phyloP scores from a whole-genome alignment of 2,888 invertebrate species.

The Acronicta psi region DNA sequence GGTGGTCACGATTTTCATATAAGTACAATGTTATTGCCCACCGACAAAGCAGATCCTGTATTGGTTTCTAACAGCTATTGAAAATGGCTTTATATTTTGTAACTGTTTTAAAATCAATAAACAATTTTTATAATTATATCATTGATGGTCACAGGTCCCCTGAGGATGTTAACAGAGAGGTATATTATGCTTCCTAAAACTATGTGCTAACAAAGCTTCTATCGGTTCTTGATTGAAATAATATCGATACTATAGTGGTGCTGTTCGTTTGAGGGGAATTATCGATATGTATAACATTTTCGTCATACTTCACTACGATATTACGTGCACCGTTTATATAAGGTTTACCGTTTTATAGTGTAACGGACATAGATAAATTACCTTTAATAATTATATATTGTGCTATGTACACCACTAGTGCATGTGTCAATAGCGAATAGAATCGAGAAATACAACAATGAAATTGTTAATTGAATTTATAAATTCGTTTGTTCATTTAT shows the following conservation, averaged over 20 bases:
- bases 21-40: slow-evolving; percentile 43
- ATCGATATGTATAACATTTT: slow-evolving; percentile 48
- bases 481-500: slow-evolving; percentile 24
- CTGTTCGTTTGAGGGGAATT: slow-evolving; percentile 36
- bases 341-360: slow-evolving; percentile 49
- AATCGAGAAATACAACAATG: slow-evolving; percentile 26
- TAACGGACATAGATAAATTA: slow-evolving; percentile 39
- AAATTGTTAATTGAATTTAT: slow-evolving; percentile 32
- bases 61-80: slow-evolving; percentile 24
- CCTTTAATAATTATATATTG: slow-evolving; percentile 34
- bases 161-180: slow-evolving; percentile 2
- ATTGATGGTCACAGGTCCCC: slow-evolving; percentile 19
- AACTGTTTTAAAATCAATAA: slow-evolving; percentile 9
- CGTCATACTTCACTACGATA: slow-evolving; percentile 51
- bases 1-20: slow-evolving; percentile 40
- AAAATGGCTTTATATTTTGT: slow-evolving; percentile 31
- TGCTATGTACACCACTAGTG: slow-evolving; percentile 39
- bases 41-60: slow-evolving; percentile 17
- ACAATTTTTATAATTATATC: slow-evolving; percentile 4
- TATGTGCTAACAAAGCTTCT: slow-evolving; percentile 16
- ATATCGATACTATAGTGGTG: slow-evolving; percentile 48
- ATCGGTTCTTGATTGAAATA: slow-evolving; percentile 32
- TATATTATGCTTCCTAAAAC: slow-evolving; percentile 25
- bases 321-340: slow-evolving; percentile 50
- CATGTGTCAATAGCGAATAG: slow-evolving; percentile 32